Evolutionary conservation across 2,113 vertebrate species (phyloP).

Genomic region (Antigone vipio): DNA sequence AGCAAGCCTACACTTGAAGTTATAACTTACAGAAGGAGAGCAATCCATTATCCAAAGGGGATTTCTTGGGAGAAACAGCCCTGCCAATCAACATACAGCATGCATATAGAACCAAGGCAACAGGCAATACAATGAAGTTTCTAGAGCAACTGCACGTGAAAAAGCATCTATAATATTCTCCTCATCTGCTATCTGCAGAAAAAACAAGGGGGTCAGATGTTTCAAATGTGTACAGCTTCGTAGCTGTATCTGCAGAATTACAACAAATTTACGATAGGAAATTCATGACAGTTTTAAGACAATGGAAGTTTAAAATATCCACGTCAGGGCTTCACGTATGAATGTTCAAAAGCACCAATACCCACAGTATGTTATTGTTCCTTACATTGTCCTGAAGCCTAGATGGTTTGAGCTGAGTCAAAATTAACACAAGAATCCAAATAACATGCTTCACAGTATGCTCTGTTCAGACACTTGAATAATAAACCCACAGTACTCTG

Average conservation of each 20-base stretch:
- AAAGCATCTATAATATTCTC: not conserved
- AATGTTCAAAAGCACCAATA: not conserved
- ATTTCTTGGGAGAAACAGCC: not conserved
- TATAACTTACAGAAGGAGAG: not conserved
- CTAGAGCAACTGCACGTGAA: not conserved
- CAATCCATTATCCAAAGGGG: not conserved
- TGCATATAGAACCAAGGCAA: accelerated
- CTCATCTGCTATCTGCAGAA: not conserved
- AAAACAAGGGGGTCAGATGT: not conserved
- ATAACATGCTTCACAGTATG: not conserved
- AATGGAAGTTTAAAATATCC: not conserved
- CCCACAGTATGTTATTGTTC: not conserved
- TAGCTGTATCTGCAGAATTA: not conserved
- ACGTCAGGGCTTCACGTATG: not conserved
- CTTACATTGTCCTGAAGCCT: not conserved
- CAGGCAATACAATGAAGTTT: not conserved
- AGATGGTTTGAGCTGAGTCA: not conserved
- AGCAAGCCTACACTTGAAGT: not conserved
- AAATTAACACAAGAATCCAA: not conserved
- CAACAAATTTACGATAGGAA: not conserved
- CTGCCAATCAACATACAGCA: not conserved
- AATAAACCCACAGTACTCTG: not conserved
- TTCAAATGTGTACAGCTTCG: not conserved
- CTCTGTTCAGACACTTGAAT: not conserved
- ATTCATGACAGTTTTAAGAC: not conserved